A percentile compares a stretch with the other conserved stretches of the same genome.
Evolutionary conservation across 2,888 invertebrate species (phyloP).

Genomic region (Celastrina argiolus): DNA sequence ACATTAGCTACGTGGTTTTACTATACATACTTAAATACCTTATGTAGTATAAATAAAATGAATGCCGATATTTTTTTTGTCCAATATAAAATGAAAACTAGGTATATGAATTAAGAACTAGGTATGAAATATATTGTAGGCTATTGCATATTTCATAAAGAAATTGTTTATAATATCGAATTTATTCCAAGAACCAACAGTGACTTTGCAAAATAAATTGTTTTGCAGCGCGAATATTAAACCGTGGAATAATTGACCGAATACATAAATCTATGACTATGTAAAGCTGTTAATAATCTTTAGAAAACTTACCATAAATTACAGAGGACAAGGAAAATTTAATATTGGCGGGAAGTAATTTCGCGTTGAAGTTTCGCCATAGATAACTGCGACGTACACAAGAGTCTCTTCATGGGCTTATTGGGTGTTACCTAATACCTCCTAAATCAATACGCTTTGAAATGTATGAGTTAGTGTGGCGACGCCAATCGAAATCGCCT

Average conservation of each 20-base stretch:
- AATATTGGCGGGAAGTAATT: slow-evolving; percentile 69
- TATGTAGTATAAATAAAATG: no score
- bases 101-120: no score
- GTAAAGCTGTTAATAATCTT: slow-evolving; percentile 49
- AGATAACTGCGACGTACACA: slow-evolving; percentile 61
- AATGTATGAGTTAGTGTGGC: background rate
- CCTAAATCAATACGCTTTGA: slow-evolving; percentile 52
- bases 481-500: no score
- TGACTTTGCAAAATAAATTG: slow-evolving; percentile 4
- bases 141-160: background rate
- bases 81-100: no score
- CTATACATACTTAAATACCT: no score
- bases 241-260: slow-evolving; percentile 20
- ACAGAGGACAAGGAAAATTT: slow-evolving; percentile 67
- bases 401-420: slow-evolving; percentile 53
- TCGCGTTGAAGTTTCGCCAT: slow-evolving; percentile 67
- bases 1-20: no score
- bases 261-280: slow-evolving; percentile 28
- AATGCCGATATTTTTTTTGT: no score
- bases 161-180: background rate
- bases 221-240: slow-evolving; percentile 3
- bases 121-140: no score
- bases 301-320: slow-evolving; percentile 55
- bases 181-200: background rate
- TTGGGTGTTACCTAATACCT: slow-evolving; percentile 55